These are phyloP conservation scores for Caenorhabditis sp. DNA, from an alignment of 2,888 invertebrate genomes.

Conservation along the genomic window DNA sequence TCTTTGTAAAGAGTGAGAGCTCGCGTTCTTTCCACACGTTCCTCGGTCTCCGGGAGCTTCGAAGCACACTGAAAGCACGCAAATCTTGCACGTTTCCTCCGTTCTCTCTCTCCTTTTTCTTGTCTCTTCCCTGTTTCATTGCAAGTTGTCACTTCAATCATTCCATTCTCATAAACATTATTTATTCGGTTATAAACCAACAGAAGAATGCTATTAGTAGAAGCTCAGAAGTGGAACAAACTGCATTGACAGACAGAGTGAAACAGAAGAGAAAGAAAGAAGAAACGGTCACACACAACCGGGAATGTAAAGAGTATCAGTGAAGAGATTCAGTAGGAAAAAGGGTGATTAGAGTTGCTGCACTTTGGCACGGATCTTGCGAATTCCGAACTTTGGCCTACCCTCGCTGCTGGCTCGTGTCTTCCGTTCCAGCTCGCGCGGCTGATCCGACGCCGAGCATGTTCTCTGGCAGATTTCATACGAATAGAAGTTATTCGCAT, in stretches of 20 bases:
- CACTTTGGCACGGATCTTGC: slow-evolving; percentile 52
- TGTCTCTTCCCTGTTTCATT: no score
- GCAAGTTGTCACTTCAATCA: slow-evolving; percentile 32
- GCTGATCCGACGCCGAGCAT: slow-evolving; percentile 35
- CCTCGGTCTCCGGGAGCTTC: slow-evolving; percentile 62
- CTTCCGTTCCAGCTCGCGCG: slow-evolving; percentile 50
- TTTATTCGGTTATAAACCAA: slow-evolving; percentile 16
- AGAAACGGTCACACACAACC: slow-evolving; percentile 37
- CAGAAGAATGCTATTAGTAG: slow-evolving; percentile 10
- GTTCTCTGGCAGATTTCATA: slow-evolving; percentile 65
- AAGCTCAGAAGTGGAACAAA: slow-evolving; percentile 29
- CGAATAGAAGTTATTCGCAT: slow-evolving; percentile 70
- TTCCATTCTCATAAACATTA: slow-evolving; percentile 17
- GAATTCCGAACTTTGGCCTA: slow-evolving; percentile 56
- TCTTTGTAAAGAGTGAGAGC: slow-evolving; percentile 52
- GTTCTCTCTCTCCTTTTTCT: neutral
- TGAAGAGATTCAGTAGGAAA: slow-evolving; percentile 24
- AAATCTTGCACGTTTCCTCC: neutral
- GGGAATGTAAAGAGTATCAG: slow-evolving; percentile 19
- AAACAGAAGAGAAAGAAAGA: slow-evolving; percentile 16
- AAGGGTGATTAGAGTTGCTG: slow-evolving; percentile 36
- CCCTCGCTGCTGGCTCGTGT: slow-evolving; percentile 63
- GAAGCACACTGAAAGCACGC: slow-evolving; percentile 68
- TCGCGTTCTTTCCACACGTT: slow-evolving; percentile 59
- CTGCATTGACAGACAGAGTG: slow-evolving; percentile 41